Evolutionary conservation across 1,140 invertebrate species (phyloP), one percentile per base, ranked within the genome.

Genomic region (Zaprionus kolodkinae): DNA sequence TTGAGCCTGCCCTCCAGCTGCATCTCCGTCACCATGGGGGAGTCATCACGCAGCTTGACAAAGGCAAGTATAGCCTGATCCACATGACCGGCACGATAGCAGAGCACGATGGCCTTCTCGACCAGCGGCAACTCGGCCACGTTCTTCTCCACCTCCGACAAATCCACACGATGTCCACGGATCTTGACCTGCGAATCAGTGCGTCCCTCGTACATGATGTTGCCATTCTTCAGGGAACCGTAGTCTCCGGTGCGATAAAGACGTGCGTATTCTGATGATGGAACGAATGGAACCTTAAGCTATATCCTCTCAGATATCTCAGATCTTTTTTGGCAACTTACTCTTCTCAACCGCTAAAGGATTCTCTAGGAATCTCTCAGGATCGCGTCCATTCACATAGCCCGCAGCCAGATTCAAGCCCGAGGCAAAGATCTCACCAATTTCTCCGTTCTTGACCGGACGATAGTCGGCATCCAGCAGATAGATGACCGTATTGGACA

Each of bases 111-210:
- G 75, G 93, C 92, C 66, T 93, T 92, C 55, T 93, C 91, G 10
- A 92, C 81, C 33, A 86, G 65, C 6, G 91, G 77, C 38, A 93
- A 55, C 54, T 91, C 88, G 5, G 86, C 79, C 15, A 92, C 94
- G 9, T 95, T 95, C 55, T 95, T 94, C 79, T 98, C 96, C 7
- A 98, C 95, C 93, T 98, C 97, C 0, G 94, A 93, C n/a, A 98
- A 92, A 81, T 98, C 97, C 0, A 98, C 96, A 21, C 97, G 93
- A 81, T 98, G 96, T 12, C 97, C 97, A 63, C 97, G 93, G 11
- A 98, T 95, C 93, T 98, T 98, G 0, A 98, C 94, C 92, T 98
- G 97, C 0, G 96, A 96, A 92, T 98, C 97, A 0, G 95, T 96
- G 43, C 97, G 94, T 0, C 97, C 97, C 81, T 97, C 96, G 81